Conservation (phyloP, 2,797 vertebrate genomes). For the Champsocephalus gunnari region DNA sequence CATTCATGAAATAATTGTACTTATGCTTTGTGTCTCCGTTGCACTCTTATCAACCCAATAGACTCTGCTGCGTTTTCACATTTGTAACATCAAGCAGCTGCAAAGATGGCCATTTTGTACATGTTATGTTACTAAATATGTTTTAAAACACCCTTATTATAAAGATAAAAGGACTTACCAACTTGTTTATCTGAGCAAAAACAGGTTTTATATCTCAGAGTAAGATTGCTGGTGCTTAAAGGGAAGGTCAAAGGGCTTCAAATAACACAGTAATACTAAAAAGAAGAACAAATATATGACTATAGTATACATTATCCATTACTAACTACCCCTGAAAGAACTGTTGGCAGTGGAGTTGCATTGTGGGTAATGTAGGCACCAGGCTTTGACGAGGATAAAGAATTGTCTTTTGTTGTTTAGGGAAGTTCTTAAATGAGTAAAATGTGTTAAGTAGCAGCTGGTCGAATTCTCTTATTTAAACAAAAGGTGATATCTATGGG, state of each 20-base stretch:
- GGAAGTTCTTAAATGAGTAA: too few relatives aligned
- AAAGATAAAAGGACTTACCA: not conserved
- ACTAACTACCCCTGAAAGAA: not conserved
- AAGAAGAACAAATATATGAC: not conserved
- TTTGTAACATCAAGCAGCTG: not conserved
- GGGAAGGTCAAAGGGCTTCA: not conserved
- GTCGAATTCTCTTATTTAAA: too few relatives aligned
- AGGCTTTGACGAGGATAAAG: not conserved
- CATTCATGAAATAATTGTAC: not conserved
- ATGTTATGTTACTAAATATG: not conserved
- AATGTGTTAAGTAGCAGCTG: too few relatives aligned
- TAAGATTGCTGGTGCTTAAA: not conserved
- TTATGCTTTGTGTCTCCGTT: not conserved
- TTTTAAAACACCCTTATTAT: not conserved
- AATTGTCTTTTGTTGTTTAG: too few relatives aligned
- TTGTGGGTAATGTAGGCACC: not conserved
- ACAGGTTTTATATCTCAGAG: not conserved
- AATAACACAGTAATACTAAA: not conserved
- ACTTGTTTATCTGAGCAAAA: not conserved
- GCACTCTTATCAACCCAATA: not conserved
- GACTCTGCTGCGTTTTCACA: not conserved
- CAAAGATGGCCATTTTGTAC: not conserved
- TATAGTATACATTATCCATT: not conserved
- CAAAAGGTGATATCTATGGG: too few relatives aligned
- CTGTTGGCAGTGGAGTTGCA: not conserved